phyloP scores from a whole-genome alignment of 2,888 invertebrate genomes.

The Machimus atricapillus region DNA sequence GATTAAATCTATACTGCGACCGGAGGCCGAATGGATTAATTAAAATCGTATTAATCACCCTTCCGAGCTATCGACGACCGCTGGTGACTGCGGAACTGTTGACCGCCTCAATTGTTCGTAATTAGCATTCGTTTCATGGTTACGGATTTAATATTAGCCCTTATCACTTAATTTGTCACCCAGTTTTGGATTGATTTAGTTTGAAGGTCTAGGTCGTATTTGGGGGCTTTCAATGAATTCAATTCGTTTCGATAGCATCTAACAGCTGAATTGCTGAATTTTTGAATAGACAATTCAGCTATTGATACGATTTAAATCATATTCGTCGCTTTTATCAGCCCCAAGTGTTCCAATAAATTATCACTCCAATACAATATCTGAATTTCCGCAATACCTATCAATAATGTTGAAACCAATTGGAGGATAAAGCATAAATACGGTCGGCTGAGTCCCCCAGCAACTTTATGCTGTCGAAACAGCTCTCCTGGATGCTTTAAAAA shows the following conservation, averaged over 20 bases:
- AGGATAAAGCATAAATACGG: not conserved
- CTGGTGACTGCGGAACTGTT: not conserved
- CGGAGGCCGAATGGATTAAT: not conserved
- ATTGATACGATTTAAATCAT: not conserved
- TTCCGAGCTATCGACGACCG: not conserved
- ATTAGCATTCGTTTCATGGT: not conserved
- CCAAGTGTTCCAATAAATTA: too few relatives aligned
- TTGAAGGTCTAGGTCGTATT: not conserved
- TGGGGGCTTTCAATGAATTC: not conserved
- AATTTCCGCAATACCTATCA: not conserved
- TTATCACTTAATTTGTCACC: not conserved
- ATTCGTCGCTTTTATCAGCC: not conserved
- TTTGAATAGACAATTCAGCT: too few relatives aligned
- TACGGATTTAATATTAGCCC: not conserved
- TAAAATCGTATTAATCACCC: slow-evolving; percentile 3
- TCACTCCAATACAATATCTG: not conserved
- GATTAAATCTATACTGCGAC: not conserved
- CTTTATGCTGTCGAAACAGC: not conserved
- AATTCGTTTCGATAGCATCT: not conserved
- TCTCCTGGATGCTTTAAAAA: not conserved
- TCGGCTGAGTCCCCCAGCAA: not conserved
- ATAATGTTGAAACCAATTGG: not conserved
- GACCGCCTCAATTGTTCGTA: not conserved
- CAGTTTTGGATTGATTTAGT: not conserved
- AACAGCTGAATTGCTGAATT: too few relatives aligned